Evolutionary conservation across 2,888 invertebrate species (phyloP), one percentile per base, ranked within the genome.

Genomic region (Melikaiella ostensackeni): DNA sequence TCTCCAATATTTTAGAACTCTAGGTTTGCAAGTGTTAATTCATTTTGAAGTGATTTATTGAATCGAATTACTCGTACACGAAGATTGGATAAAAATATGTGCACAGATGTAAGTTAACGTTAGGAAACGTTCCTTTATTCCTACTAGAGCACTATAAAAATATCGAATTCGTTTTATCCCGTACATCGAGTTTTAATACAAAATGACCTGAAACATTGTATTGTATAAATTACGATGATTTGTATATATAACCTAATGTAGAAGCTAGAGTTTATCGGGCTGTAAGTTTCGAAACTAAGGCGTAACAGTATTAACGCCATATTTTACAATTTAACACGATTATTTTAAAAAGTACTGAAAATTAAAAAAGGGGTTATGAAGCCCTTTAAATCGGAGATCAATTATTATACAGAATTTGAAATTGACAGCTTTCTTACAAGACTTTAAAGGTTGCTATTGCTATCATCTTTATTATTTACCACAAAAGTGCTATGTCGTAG

Each of bases 131-230:
- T 59, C 6, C 16, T 57, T 24, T 59, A 27, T n/a, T 55, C 46
- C n/a, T 46, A 66, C 11, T 42, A 46, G 19, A 19, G 46, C 33
- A 55, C 70, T 70, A 30, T 55, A 27, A 7, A 50, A 70, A 33
- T 70, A 55, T 50, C 21, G 27, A 70, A 70, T 70, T 50, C 19
- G n/a, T 55, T 70, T 70, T 21, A 30, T 11, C 50, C 50, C 16
- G 21, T 70, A 70, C 70, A 70, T 70, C 70, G 70, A 70, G 33
- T 70, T 70, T 63, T 70, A 11, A 70, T 33, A 59, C 50, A 50
- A n/a, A 70, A 70, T 70, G 70, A 70, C 70, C 46, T 50, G 50
- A 70, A 70, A 70, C 50, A 70, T 30, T 70, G 50, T 70, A 50
- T 50, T 66, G 30, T 33, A 70, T n/a, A 70, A 70, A 50, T 70